Base-by-base conservation (phyloP, 2,113 vertebrate genomes). In the Genyomyrus donnyi region DNA sequence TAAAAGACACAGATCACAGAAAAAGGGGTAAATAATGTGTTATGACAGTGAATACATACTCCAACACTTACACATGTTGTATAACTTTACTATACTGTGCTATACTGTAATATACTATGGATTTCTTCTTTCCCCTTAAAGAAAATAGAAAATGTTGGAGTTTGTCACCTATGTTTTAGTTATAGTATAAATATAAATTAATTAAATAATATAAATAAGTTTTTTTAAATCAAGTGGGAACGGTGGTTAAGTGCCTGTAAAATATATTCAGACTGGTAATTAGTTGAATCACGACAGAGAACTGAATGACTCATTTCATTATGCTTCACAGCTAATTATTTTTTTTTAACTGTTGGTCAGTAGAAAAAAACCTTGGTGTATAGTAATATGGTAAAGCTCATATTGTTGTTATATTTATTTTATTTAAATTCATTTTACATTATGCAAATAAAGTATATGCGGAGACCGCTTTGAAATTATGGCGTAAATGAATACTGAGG, bases 251-350 rank as follows among this genome's bases (percentile, higher is more conserved):
- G 48, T 86, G 85, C 85, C 48, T 52, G 27, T 50, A 52, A 86
- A 86, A 50, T 50, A 86, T 86, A 50, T 86, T 52, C 85, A 86
- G 85, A 27, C n/a, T 48, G 85, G 24, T 86, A 52, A 87, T 87
- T 87, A 87, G 49, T 56, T 53, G 50, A 53, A 53, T 87, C 49
- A 53, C 27, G 27, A 53, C 49, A 56, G 50, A 87, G 48, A 48
- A 35, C 50, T 53, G 85, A 56, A 87, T 31, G 85, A 87, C 50
- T 87, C 50, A 87, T 39, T 53, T 24, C 50, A 87, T 52, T 39
- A 17, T 53, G 13, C 13, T 35, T 87, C 50, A 87, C 83, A 85
- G 83, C 45, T 24, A 24, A 85, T 46, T 46, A n/a, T 42, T 80
- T 66, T 70, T 70, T 66, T 70, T 31, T 5, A 66, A 13, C 27